Evolutionary conservation across 2,888 invertebrate species (phyloP), one percentile per base, ranked within the genome.

Genomic region (Noctua janthe): DNA sequence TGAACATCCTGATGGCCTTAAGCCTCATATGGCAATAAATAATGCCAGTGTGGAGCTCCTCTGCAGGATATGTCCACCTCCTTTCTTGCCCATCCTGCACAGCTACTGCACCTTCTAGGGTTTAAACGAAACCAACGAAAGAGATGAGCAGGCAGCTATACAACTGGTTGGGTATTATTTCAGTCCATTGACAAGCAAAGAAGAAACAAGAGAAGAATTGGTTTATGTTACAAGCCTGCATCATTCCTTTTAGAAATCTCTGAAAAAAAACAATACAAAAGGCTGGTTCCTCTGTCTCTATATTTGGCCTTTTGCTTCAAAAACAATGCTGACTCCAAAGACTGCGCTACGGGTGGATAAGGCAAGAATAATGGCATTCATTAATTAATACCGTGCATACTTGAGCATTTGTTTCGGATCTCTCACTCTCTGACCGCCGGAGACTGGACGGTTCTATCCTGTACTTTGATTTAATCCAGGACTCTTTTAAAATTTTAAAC

Each of bases 311-410:
- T 75, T 85, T 76, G 76, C 47, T 72, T 81, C 81, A 77, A 86
- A 88, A 89, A 88, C 81, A 81, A 83, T 83, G 77, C 81, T 71
- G 67, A 74, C 66, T 82, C 66, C 66, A 85, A 84, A 86, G 80
- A 80, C 79, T 77, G 77, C 78, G 70, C 49, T 78, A 72, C 59
- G 80, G 83, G 86, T 85, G 90, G 89, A 91, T 91, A 90, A 89
- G 87, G 84, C 80, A 89, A 91, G 92, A 94, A 88, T 92, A 92
- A 94, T 94, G 90, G 85, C 73, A 72, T 85, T 88, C 93, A 94
- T 94, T 93, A 94, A 94, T 94, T 93, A 93, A 93, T 93, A 91
- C 87, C 56, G 85, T 83, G 85, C 83, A 84, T 85, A 85, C 86
- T 87, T 82, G 84, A 80, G 81, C 83, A 80, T 85, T 88, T 87